These are phyloP conservation scores for Pinna nobilis DNA, from an alignment of 1,140 invertebrate genomes.

Conservation along the genomic window DNA sequence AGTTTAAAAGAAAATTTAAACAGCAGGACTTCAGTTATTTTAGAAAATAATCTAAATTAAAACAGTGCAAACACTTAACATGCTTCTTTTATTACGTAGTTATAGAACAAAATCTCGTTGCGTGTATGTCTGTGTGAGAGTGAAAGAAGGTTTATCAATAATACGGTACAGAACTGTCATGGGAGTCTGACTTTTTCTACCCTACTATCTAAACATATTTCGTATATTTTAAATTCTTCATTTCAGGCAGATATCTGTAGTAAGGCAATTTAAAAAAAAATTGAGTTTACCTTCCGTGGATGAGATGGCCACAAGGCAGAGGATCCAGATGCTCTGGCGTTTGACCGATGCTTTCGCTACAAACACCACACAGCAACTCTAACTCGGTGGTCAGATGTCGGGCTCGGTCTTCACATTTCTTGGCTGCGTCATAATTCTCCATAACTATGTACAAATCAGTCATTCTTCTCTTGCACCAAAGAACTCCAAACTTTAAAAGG, in stretches of 20 bases:
- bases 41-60: no score
- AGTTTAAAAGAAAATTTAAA: no score
- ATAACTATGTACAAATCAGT: slow-evolving; percentile 41
- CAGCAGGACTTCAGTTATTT: no score
- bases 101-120: no score
- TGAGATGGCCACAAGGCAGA: slow-evolving; percentile 60
- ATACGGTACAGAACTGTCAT: no score
- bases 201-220: not conserved
- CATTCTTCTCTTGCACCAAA: slow-evolving; percentile 52
- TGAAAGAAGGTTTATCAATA: no score
- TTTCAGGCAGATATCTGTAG: not conserved
- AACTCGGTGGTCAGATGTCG: slow-evolving; percentile 50
- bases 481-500: slow-evolving; percentile 50
- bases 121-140: no score
- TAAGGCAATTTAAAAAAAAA: not conserved
- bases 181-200: not conserved
- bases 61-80: no score
- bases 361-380: slow-evolving; percentile 62
- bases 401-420: slow-evolving; percentile 4
- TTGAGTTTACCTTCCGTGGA: slow-evolving; percentile 59
- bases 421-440: slow-evolving; percentile 30
- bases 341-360: slow-evolving; percentile 57
- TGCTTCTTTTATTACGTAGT: no score
- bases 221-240: not conserved
- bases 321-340: slow-evolving; percentile 52